phyloP scores from a whole-genome alignment of 2,888 invertebrate genomes.

The Bruchidius siliquastri region DNA sequence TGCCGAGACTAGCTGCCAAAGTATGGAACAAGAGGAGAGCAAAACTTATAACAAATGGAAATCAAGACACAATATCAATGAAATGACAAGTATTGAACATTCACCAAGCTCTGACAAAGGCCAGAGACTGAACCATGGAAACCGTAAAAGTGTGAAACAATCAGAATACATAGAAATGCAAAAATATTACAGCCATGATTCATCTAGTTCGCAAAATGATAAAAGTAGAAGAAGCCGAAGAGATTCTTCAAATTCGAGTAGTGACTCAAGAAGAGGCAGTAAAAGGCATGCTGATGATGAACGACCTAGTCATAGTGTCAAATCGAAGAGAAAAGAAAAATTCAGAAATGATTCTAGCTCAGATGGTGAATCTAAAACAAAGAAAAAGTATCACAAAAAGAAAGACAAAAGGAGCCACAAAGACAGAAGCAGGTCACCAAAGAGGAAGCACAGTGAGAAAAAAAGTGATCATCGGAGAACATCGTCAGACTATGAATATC shows the following conservation, averaged over 20 bases:
- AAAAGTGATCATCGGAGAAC: background rate
- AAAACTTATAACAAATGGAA: background rate
- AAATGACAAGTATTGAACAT: background rate
- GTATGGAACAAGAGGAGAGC: slow-evolving; percentile 4
- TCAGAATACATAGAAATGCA: slow-evolving; percentile 3
- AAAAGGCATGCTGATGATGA: slow-evolving; percentile 1
- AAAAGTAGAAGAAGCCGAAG: background rate
- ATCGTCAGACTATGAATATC: background rate
- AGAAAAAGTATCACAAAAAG: slow-evolving; percentile 12
- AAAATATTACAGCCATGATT: background rate
- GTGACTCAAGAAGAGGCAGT: slow-evolving; percentile 1
- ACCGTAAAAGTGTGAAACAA: background rate
- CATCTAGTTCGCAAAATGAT: slow-evolving; percentile 1
- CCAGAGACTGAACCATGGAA: background rate
- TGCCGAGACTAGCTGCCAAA: slow-evolving; percentile 30
- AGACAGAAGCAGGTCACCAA: slow-evolving; percentile 17
- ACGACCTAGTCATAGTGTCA: slow-evolving; percentile 8
- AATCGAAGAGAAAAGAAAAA: slow-evolving; percentile 6
- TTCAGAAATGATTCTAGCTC: slow-evolving; percentile 9
- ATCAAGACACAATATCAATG: background rate
- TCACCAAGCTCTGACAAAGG: background rate
- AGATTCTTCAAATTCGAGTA: slow-evolving; percentile 1
- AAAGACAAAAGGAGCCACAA: slow-evolving; percentile 17
- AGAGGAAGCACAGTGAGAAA: background rate
- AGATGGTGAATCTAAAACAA: slow-evolving; percentile 13